A percentile compares a stretch with the other conserved stretches of the same genome.
Evolutionary conservation across 1,140 invertebrate genomes (phyloP).

Genomic region (Rhizoglyphus robini): DNA sequence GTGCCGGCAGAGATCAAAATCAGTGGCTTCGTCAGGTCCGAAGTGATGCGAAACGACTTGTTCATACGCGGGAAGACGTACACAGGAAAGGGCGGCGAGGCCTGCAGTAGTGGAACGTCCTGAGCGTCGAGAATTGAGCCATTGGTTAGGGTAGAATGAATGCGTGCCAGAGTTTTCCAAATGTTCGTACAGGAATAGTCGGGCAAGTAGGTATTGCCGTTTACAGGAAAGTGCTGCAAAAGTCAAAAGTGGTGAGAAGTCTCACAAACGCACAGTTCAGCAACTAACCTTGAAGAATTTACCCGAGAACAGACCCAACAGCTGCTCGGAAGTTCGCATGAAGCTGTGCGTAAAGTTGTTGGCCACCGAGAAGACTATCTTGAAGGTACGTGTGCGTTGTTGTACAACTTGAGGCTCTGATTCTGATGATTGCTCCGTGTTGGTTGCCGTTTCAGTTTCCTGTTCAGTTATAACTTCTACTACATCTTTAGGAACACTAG

Average conservation of each 20-base stretch:
- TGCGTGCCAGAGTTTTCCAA: slow-evolving; percentile 1
- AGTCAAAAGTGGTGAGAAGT: neutral
- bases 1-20: slow-evolving; percentile 69
- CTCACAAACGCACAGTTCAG: no score
- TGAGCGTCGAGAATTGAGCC: neutral
- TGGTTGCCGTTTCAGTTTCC: neutral
- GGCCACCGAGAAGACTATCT: slow-evolving; percentile 10
- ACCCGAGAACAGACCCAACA: neutral
- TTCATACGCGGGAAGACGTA: slow-evolving; percentile 46
- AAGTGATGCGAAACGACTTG: slow-evolving; percentile 42
- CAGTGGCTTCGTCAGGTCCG: slow-evolving; percentile 42
- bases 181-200: neutral
- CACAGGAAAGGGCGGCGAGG: slow-evolving; percentile 33
- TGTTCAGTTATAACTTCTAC: neutral
- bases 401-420: neutral
- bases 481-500: slow-evolving; percentile 32
- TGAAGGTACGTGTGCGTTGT: neutral
- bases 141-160: neutral
- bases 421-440: neutral
- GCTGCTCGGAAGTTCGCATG: neutral
- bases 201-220: no score
- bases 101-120: neutral
- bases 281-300: slow-evolving; percentile 8
- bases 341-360: neutral
- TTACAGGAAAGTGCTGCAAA: neutral